These are phyloP conservation scores for Pungitius pungitius DNA, from an alignment of 2,113 vertebrate species.

Conservation along the genomic window DNA sequence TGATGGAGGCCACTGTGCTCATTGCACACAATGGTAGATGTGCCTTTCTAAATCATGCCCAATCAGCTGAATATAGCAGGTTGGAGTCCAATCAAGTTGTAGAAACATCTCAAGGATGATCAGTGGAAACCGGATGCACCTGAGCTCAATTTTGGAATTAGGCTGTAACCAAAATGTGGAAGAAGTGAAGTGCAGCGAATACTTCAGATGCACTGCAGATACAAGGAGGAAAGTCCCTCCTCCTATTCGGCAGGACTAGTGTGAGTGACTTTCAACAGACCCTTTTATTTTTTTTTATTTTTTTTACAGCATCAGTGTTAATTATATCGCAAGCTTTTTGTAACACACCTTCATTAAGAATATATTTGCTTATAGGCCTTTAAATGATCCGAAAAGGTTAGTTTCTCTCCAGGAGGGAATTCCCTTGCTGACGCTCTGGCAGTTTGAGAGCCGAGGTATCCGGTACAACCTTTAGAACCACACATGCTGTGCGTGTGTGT, in stretches of 20 bases:
- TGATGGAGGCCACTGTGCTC: too few species aligned
- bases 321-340: slow-evolving; percentile 42
- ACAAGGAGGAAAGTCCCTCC: too few species aligned
- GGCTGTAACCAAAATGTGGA: too few species aligned
- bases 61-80: too few species aligned
- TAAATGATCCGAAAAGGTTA: slow-evolving; percentile 23
- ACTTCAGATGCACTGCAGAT: too few species aligned
- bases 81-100: too few species aligned
- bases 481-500: not conserved
- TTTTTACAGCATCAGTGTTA: slow-evolving; percentile 7
- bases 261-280: not conserved
- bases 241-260: not conserved
- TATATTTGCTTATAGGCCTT: slow-evolving; percentile 1
- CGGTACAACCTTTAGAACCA: not conserved
- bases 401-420: slow-evolving; percentile 11
- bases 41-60: too few species aligned
- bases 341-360: slow-evolving; percentile 25
- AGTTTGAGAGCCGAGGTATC: slow-evolving; percentile 3
- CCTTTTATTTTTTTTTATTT: not conserved
- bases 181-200: too few species aligned
- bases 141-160: too few species aligned
- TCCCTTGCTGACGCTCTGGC: not conserved
- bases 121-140: too few species aligned
- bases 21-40: too few species aligned
- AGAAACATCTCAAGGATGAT: too few species aligned